Conservation (phyloP, 2,113 vertebrate species). For the Passer montanus region DNA sequence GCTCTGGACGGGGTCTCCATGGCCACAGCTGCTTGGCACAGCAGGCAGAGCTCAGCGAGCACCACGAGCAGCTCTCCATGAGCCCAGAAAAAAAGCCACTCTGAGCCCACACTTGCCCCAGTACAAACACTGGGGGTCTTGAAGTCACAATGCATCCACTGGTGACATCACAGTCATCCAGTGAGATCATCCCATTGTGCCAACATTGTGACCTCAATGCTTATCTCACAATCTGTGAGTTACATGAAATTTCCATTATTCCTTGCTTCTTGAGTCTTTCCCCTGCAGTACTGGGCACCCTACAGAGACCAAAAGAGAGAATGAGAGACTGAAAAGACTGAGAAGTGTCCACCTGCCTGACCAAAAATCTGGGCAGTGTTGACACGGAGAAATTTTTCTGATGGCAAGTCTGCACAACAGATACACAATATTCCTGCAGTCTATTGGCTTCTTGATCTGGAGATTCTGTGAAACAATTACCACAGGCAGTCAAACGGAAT, state of each 20-base stretch:
- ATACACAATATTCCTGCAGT: not conserved
- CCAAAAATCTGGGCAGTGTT: not conserved
- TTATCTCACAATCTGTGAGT: not conserved
- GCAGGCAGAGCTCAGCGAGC: not conserved
- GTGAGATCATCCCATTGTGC: not conserved
- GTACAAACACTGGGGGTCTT: not conserved
- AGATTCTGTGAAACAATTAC: not conserved
- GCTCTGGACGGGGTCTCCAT: not conserved
- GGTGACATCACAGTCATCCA: too few relatives aligned
- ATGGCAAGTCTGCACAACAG: not conserved
- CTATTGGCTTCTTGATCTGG: not conserved
- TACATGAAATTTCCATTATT: not conserved
- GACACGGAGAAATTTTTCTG: not conserved
- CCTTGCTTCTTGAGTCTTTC: not conserved
- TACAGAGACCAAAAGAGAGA: not conserved
- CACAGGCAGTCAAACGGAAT: accelerated
- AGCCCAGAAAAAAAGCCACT: not conserved
- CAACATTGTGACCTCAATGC: not conserved
- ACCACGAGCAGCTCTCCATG: not conserved
- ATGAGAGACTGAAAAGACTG: too few relatives aligned
- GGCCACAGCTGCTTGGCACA: too few relatives aligned
- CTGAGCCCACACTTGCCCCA: accelerated
- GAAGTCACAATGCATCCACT: too few relatives aligned
- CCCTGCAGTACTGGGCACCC: too few relatives aligned
- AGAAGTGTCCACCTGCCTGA: not conserved